Percentiles rank a stretch among this genome's conserved stretches.
Evolutionary conservation across 1,140 invertebrate genomes (phyloP).

Genomic region (Drosophila melanica): DNA sequence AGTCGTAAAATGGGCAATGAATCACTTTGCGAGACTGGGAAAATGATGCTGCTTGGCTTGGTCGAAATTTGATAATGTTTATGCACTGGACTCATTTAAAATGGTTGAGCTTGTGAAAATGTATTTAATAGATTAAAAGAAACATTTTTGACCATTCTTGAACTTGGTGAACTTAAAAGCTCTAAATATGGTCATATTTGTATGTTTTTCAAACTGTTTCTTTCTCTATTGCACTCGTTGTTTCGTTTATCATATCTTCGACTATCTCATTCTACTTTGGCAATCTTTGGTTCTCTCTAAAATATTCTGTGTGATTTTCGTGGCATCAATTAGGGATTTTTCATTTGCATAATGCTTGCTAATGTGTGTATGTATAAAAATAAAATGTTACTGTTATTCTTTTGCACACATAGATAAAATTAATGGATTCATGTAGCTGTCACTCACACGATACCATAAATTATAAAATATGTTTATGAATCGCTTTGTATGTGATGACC

Average conservation of each 20-base stretch:
- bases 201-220: background rate
- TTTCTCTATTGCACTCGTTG: background rate
- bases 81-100: background rate
- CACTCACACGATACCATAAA: constrained; percentile 1
- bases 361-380: no score
- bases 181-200: background rate
- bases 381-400: background rate
- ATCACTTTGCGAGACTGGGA: constrained; percentile 5
- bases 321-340: no score
- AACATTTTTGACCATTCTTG: background rate
- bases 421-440: background rate
- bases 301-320: background rate
- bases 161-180: no score
- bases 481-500: constrained; percentile 8
- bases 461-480: background rate
- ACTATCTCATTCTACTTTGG: background rate
- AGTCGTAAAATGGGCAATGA: constrained; percentile 25
- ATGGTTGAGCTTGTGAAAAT: background rate
- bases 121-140: background rate
- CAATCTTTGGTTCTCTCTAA: background rate
- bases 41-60: constrained; percentile 7
- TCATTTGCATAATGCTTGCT: no score
- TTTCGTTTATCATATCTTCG: background rate
- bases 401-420: background rate
- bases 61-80: constrained; percentile 1